phyloP scores from a whole-genome alignment of 2,888 invertebrate species.

The Hedychridium roseum region DNA sequence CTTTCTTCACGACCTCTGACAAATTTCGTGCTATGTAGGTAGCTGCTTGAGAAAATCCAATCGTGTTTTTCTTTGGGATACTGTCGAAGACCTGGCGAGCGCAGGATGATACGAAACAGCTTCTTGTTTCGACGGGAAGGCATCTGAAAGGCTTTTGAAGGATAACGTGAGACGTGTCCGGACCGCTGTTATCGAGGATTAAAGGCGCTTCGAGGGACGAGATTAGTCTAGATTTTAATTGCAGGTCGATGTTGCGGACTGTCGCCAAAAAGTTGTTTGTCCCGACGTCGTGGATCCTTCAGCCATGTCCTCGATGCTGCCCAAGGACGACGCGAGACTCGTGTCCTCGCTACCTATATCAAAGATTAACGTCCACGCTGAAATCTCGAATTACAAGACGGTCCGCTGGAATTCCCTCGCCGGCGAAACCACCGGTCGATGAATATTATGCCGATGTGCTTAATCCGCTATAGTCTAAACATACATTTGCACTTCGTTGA shows the following conservation, averaged over 20 bases:
- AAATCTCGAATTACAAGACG: neutral
- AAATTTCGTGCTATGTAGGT: too few relatives aligned
- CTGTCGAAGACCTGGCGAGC: too few relatives aligned
- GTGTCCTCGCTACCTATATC: conserved; percentile 32
- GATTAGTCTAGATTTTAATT: conserved; percentile 34
- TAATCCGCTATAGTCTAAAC: too few relatives aligned
- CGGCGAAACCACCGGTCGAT: too few relatives aligned
- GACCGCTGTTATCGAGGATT: conserved; percentile 29
- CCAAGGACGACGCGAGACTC: conserved; percentile 9
- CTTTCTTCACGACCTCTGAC: too few relatives aligned
- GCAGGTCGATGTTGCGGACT: conserved; percentile 22
- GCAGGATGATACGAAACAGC: too few relatives aligned
- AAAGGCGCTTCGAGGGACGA: conserved; percentile 22
- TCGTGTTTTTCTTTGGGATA: too few relatives aligned
- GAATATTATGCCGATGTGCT: too few relatives aligned
- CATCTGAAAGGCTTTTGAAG: conserved; percentile 1
- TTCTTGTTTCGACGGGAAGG: too few relatives aligned
- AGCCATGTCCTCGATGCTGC: conserved; percentile 2
- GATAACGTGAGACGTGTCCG: conserved; percentile 17
- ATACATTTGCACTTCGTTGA: too few relatives aligned
- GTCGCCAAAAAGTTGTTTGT: conserved; percentile 12
- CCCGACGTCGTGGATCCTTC: conserved; percentile 4
- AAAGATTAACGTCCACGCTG: conserved; percentile 23
- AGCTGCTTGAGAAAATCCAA: too few relatives aligned
- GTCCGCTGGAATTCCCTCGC: too few relatives aligned